Conservation (phyloP, 2,888 invertebrate genomes). For the Cheilosia pagana region DNA sequence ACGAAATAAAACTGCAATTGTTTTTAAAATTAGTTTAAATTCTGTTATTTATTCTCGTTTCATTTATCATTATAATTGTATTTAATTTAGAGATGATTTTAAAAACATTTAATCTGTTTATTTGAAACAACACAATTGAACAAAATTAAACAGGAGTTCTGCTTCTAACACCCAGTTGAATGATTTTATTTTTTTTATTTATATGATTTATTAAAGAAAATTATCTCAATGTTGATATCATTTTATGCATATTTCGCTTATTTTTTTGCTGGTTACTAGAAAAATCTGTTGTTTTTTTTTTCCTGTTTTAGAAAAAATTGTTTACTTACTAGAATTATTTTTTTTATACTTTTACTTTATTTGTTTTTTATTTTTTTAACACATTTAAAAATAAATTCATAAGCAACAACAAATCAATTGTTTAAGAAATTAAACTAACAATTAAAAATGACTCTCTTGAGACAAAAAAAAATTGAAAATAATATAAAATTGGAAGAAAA, state of each 20-base stretch:
- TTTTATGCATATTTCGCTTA: constrained; percentile 44
- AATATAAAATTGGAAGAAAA: constrained; percentile 39
- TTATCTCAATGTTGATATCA: constrained; percentile 56
- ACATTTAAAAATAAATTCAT: constrained; percentile 35
- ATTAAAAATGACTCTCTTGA: neutral
- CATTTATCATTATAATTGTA: constrained; percentile 61
- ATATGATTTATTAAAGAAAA: constrained; percentile 41
- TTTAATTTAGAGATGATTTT: constrained; percentile 57
- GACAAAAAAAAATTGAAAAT: constrained; percentile 6
- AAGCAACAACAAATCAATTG: constrained; percentile 65
- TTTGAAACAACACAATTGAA: constrained; percentile 31
- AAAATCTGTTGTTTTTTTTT: constrained; percentile 47
- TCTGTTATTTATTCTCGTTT: constrained; percentile 68
- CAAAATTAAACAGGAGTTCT: constrained; percentile 7
- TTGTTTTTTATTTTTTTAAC: constrained; percentile 31
- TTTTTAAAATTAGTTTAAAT: constrained; percentile 67
- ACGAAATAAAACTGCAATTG: constrained; percentile 3
- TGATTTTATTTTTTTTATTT: constrained; percentile 17
- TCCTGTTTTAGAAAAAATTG: constrained; percentile 61
- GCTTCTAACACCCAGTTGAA: constrained; percentile 20
- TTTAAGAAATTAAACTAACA: no score
- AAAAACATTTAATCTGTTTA: constrained; percentile 27
- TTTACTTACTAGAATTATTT: constrained; percentile 53
- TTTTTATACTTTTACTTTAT: constrained; percentile 21
- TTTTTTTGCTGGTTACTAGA: constrained; percentile 45